Percentiles rank a stretch among this genome's conserved stretches.
These are phyloP conservation scores for Planiliza haematocheilus DNA, from an alignment of 2,113 vertebrate species.

Conservation along the genomic window DNA sequence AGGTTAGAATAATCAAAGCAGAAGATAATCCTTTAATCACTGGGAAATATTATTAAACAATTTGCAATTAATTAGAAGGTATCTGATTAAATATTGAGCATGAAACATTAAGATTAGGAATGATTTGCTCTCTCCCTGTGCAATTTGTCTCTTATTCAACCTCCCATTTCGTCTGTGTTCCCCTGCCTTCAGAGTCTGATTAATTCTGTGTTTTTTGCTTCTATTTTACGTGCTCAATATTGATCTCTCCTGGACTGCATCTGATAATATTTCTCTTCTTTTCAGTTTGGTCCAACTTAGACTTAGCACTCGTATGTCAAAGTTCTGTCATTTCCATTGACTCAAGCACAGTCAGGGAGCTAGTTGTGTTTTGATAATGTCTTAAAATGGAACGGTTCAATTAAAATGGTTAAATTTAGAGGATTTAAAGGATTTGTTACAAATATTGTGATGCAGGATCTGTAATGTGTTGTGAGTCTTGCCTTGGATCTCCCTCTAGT, in stretches of 20 bases:
- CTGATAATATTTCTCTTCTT: neutral
- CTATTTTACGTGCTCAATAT: neutral
- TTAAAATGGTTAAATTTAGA: neutral
- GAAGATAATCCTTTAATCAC: constrained; percentile 50
- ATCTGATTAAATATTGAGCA: constrained; percentile 49
- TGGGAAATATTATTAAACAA: constrained; percentile 37
- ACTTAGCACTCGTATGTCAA: neutral
- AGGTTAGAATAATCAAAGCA: constrained; percentile 36
- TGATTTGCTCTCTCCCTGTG: constrained; percentile 12
- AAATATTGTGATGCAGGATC: too few species aligned
- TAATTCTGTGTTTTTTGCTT: neutral
- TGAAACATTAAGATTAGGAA: constrained; percentile 28
- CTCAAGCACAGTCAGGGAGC: neutral
- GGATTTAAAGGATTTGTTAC: too few species aligned
- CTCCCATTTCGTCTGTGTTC: neutral
- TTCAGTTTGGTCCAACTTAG: neutral
- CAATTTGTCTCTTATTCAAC: constrained; percentile 4
- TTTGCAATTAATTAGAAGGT: constrained; percentile 49
- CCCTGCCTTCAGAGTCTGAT: neutral
- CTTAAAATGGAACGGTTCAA: neutral
- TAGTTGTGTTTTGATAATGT: neutral
- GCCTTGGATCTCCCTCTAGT: too few species aligned
- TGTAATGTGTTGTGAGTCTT: too few species aligned
- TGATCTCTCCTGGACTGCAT: neutral
- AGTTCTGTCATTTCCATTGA: neutral